Evolutionary conservation across 1,140 invertebrate species (phyloP).

Genomic region (Saccostrea glomerata): DNA sequence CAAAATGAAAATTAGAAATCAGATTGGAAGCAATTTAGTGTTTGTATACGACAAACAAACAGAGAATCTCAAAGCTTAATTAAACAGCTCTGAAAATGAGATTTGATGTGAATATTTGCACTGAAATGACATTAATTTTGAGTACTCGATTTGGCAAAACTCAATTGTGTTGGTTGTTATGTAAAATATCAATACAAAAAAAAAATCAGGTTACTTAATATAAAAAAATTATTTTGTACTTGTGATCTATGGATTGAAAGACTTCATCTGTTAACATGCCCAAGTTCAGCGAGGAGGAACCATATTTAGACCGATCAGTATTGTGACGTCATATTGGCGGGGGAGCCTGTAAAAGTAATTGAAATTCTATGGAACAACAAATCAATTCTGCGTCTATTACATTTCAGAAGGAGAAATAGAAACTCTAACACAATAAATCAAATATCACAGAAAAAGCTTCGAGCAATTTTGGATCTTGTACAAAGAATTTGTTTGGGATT

Average conservation of each 20-base stretch:
- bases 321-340: background rate
- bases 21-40: no score
- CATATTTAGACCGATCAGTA: background rate
- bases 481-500: no score
- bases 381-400: background rate
- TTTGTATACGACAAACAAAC: no score
- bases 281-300: conserved; percentile 1
- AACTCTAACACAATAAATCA: background rate
- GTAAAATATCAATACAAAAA: conserved; percentile 1
- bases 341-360: background rate
- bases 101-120: background rate
- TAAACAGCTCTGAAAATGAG: background rate
- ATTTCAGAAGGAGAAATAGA: background rate
- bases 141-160: background rate
- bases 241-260: background rate
- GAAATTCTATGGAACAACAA: background rate
- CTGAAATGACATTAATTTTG: background rate
- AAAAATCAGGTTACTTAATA: background rate
- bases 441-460: background rate
- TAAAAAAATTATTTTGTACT: background rate
- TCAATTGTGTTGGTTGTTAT: background rate
- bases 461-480: no score
- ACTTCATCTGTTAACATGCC: background rate
- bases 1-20: no score
- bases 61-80: background rate